Percentiles rank a stretch among this genome's conserved stretches.
These are phyloP conservation scores for Drosophila merina DNA, from an alignment of 2,888 invertebrate species.

Conservation along the genomic window DNA sequence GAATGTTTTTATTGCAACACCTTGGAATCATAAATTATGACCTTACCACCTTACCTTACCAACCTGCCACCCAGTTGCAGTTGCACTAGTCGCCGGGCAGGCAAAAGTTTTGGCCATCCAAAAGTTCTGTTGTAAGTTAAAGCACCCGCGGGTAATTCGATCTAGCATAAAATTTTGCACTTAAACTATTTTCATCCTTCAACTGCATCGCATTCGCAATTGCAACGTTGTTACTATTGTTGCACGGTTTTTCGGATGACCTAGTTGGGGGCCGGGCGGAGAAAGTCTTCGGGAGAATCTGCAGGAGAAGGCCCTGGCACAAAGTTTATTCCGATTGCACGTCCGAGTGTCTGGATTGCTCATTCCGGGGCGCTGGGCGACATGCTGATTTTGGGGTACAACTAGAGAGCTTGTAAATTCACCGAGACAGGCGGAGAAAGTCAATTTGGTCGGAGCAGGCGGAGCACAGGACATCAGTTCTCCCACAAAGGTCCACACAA, in stretches of 20 bases:
- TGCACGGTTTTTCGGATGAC: constrained; percentile 50
- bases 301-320: constrained; percentile 47
- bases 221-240: constrained; percentile 49
- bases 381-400: constrained; percentile 12
- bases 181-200: constrained; percentile 74
- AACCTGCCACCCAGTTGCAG: constrained; percentile 28
- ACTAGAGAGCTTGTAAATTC: neutral
- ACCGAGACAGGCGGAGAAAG: constrained; percentile 18
- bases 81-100: constrained; percentile 7
- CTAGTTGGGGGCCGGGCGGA: constrained; percentile 33
- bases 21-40: constrained; percentile 75
- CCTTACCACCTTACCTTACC: constrained; percentile 54
- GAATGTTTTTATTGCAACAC: constrained; percentile 75
- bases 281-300: constrained; percentile 46
- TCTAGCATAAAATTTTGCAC: constrained; percentile 83
- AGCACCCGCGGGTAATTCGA: constrained; percentile 82
- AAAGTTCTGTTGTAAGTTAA: constrained; percentile 71
- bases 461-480: neutral
- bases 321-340: constrained; percentile 60
- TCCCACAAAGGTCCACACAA: constrained; percentile 3
- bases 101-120: constrained; percentile 55
- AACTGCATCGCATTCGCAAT: constrained; percentile 38
- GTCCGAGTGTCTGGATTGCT: constrained; percentile 33
- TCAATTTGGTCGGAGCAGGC: constrained; percentile 9
- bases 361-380: constrained; percentile 15